Evolutionary conservation across 2,113 vertebrate genomes (phyloP), one percentile per base, ranked within the genome.

Genomic region (Eulemur rufifrons): DNA sequence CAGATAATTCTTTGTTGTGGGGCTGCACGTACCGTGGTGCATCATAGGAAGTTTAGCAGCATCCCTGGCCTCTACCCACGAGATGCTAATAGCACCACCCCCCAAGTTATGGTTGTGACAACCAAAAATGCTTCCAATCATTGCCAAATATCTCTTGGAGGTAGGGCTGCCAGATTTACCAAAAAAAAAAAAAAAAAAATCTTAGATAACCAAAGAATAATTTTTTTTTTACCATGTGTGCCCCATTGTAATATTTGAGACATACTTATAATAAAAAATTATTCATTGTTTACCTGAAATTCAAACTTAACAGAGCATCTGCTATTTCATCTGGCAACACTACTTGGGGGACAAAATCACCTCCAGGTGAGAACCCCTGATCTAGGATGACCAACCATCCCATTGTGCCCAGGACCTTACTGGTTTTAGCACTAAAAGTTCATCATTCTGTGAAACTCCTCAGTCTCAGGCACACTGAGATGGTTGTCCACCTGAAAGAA

Each of bases 11-110:
- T 54, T 50, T 23, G 34, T 1, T 3, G 7, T 23, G 23, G 29
- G 18, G 5, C 37, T 34, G n/a, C 2, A 0, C 4, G 5, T 2
- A 15, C 34, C 1, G 14, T 45, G 42, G 71, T 59, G 15, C 59
- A 0, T 1, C 12, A 27, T 0, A 47, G 59, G 54, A n/a, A 8
- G 4, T 32, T 20, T 20, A 76, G 54, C 27, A 39, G 50, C 25
- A 3, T 13, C 59, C 8, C 45, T 21, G 13, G 17, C 25, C 42
- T 52, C 20, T 15, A 23, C 29, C 18, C 39, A 5, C 7, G 4
- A 12, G 5, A 42, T 9, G 39, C 15, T 32, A 14, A 9, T 15
- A 63, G 23, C 52, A 23, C 5, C n/a, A 8, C 2, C 0, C 6
- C 69, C 39, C 50, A 47, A 0, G 27, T 7, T n/a, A 9, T 45